These are phyloP conservation scores for Natator depressus DNA, from an alignment of 2,113 vertebrate genomes.

Conservation along the genomic window DNA sequence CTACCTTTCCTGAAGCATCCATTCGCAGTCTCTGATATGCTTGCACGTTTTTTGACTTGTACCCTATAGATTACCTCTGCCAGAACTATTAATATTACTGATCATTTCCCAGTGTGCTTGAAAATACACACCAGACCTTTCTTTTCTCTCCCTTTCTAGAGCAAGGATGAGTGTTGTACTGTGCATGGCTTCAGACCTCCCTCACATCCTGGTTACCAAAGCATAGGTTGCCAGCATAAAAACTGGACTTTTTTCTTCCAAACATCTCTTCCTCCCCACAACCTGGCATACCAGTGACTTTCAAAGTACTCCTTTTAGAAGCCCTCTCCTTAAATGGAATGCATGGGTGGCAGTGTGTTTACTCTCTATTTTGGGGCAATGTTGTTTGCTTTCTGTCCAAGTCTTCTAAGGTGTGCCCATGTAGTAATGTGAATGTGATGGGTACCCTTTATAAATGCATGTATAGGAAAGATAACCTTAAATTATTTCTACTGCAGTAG, in stretches of 20 bases:
- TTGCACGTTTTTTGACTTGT: neutral
- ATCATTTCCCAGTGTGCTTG: neutral
- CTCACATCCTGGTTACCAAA: neutral
- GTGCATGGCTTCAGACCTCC: neutral
- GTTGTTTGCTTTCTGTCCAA: neutral
- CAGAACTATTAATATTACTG: neutral
- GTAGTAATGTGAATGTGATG: neutral
- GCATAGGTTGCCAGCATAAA: neutral
- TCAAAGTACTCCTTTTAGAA: neutral
- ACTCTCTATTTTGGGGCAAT: neutral
- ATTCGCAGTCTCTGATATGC: neutral
- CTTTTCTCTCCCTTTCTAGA: neutral
- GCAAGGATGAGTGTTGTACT: neutral
- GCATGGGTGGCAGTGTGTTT: neutral
- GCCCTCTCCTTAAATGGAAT: neutral
- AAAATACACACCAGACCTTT: neutral
- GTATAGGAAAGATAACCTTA: neutral
- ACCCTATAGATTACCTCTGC: neutral
- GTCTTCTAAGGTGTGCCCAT: neutral
- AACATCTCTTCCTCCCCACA: neutral
- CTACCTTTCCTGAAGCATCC: neutral
- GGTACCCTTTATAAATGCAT: neutral
- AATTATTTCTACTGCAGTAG: neutral
- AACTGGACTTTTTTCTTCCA: neutral
- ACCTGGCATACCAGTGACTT: neutral